Percentiles rank a stretch among this genome's conserved stretches.
These are phyloP conservation scores for Lomographa bimaculata DNA, from an alignment of 2,888 invertebrate genomes.

Conservation along the genomic window DNA sequence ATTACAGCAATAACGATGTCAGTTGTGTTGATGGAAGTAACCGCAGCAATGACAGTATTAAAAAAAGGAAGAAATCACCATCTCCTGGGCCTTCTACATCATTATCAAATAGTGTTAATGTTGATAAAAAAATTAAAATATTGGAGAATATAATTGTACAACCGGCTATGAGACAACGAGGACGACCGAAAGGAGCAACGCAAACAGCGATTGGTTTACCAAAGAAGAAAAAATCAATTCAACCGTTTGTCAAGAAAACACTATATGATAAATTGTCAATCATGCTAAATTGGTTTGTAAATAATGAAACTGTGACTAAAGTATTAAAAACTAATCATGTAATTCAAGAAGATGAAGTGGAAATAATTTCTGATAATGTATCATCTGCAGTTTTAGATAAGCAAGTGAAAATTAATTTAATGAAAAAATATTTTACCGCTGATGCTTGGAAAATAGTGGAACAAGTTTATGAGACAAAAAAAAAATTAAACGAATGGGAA, in stretches of 20 bases:
- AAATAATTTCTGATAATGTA: conserved; percentile 13
- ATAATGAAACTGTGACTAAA: conserved; percentile 10
- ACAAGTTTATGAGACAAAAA: too few species aligned
- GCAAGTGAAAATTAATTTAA: conserved; percentile 15
- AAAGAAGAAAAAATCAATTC: conserved; percentile 13
- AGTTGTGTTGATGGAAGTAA: too few species aligned
- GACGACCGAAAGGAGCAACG: conserved; percentile 14
- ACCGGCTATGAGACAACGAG: conserved; percentile 16
- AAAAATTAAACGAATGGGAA: too few species aligned
- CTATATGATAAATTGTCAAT: conserved; percentile 14
- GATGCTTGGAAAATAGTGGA: conserved; percentile 13
- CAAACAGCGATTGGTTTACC: conserved; percentile 17
- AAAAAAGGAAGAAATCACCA: too few species aligned
- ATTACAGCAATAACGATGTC: too few species aligned
- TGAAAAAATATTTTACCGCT: conserved; percentile 15
- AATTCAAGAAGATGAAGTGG: conserved; percentile 13
- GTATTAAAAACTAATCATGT: conserved; percentile 12
- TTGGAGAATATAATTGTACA: conserved; percentile 12
- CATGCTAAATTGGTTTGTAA: conserved; percentile 17
- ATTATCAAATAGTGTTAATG: too few species aligned
- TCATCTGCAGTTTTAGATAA: conserved; percentile 13
- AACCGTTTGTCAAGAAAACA: conserved; percentile 14
- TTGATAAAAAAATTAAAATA: too few species aligned
- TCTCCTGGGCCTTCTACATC: too few species aligned
- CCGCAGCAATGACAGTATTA: too few species aligned